Base-by-base conservation (phyloP, 2,888 invertebrate genomes). In the Chironomus riparius region DNA sequence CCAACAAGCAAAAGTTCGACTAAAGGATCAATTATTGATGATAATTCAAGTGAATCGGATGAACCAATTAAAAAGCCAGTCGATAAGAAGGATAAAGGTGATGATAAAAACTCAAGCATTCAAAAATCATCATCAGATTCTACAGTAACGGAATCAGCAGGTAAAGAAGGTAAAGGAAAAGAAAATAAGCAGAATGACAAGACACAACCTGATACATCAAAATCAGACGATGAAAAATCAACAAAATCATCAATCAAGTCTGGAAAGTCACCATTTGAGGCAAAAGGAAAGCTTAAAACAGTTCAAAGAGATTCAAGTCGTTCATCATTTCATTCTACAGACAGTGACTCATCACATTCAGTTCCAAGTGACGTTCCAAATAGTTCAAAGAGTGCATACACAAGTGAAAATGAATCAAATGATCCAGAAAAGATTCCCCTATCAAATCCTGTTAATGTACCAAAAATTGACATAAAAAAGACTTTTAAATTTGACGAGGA, bases 111-210 rank as follows among this genome's bases (percentile, higher is more conserved):
- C 78, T 83, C 4, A 85, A 85, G 78, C 85, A 86, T 73, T 80
- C 83, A 1, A 85, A 85, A 76, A 84, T 85, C 85, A 84, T 77
- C 85, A 85, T 78, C 38, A 38, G 38, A 38, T 2, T 38, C 84
- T 85, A 21, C 56, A 22, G 48, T 61, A 21, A 4, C 7, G n/a
- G 74, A 76, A 10, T 78, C 79, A 62, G 90, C 90, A 1, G 87
- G 92, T 4, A 93, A 93, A 0, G 94, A 94, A 81, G 83, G 94
- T 3, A 94, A 94, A 83, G 94, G 93, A 4, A 88, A 89, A 74
- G 89, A 89, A 79, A 85, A 88, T 0, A 88, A 88, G 80, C 79
- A 84, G 48, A 48, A 13, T 18, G 56, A 47, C 3, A 79, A 6
- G 77, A 80, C 0, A 79, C 81, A 0, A 79, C 47, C 70, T 5